These are phyloP conservation scores for Daktulosphaira vitifoliae DNA, from an alignment of 1,140 invertebrate species.

Conservation along the genomic window DNA sequence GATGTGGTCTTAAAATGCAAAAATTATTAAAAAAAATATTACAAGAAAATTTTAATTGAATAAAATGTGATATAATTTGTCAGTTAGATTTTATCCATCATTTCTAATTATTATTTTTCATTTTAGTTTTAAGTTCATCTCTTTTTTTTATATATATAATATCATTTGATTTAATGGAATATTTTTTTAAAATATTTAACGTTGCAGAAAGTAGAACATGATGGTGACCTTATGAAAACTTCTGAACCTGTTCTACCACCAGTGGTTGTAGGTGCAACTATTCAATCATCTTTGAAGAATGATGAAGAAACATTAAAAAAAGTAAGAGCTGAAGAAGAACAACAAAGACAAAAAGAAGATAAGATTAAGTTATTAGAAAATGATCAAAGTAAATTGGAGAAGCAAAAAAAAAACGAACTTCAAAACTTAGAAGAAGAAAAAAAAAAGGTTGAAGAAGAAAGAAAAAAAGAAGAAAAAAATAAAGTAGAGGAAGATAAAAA, in stretches of 20 bases:
- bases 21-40: not conserved
- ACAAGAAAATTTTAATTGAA: too few species aligned
- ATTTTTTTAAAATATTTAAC: too few species aligned
- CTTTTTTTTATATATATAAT: too few species aligned
- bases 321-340: conserved; percentile 6
- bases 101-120: too few species aligned
- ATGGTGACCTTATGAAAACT: not conserved
- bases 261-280: conserved; percentile 29
- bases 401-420: conserved; percentile 2
- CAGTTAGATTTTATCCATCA: too few species aligned
- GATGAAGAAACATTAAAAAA: not conserved
- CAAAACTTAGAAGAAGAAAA: not conserved
- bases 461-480: not conserved
- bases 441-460: not conserved
- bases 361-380: not conserved
- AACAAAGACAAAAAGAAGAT: not conserved
- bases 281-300: conserved; percentile 10
- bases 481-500: not conserved
- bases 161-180: too few species aligned
- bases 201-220: conserved; percentile 7
- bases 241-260: conserved; percentile 6
- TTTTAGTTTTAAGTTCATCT: too few species aligned
- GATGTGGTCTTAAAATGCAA: not conserved
- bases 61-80: too few species aligned
- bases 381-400: not conserved